phyloP scores from a whole-genome alignment of 2,888 invertebrate species.

The Acrocera orbiculus region DNA sequence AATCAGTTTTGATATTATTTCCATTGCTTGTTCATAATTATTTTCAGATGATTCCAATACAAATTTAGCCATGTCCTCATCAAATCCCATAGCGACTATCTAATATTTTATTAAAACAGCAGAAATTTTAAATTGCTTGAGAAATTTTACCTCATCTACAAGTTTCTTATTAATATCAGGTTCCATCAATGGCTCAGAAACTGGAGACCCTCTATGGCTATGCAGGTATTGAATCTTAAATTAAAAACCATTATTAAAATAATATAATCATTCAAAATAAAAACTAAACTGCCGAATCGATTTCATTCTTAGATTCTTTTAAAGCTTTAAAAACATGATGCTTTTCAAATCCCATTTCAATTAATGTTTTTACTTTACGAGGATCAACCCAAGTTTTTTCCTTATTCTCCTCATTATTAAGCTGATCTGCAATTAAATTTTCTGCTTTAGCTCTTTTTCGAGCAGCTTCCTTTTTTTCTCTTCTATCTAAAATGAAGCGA shows the following conservation, averaged over 20 bases:
- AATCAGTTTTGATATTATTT: conserved; percentile 36
- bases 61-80: conserved; percentile 32
- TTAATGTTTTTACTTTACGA: conserved; percentile 32
- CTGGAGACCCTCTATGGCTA: too few relatives aligned
- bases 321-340: conserved; percentile 43
- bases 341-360: conserved; percentile 51
- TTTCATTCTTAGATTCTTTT: conserved; percentile 46
- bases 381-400: conserved; percentile 26
- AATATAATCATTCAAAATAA: background rate
- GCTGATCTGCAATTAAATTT: conserved; percentile 24
- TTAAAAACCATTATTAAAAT: conserved; percentile 3
- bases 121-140: background rate
- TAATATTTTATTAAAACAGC: background rate
- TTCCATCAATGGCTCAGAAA: too few relatives aligned
- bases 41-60: conserved; percentile 39
- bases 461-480: conserved; percentile 34
- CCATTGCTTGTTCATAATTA: conserved; percentile 39
- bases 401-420: conserved; percentile 8
- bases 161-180: conserved; percentile 13
- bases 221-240: too few relatives aligned
- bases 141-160: conserved; percentile 14
- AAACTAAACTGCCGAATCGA: conserved; percentile 37
- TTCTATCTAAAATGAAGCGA: conserved; percentile 41
- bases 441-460: conserved; percentile 35
- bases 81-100: conserved; percentile 41